A percentile compares a stretch with the other conserved stretches of the same genome.
Evolutionary conservation across 23 tunicate genomes (phyloP).

Genomic region (Ciona savignyi): DNA sequence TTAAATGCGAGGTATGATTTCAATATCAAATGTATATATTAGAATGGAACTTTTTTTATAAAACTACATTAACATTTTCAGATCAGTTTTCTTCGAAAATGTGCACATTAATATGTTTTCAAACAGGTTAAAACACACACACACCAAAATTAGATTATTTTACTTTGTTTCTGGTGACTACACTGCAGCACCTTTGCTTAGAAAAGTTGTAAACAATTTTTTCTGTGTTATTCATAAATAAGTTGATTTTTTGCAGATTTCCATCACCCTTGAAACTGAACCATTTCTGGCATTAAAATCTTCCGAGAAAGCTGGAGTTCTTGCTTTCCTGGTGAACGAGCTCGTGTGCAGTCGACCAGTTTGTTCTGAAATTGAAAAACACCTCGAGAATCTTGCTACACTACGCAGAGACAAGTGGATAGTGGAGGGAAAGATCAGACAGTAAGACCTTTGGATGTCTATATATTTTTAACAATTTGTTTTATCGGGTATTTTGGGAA

Average conservation of each 20-base stretch:
- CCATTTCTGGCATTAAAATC: conserved; percentile 69
- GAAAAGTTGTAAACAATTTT: no score
- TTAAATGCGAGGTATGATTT: conserved; percentile 61
- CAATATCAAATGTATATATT: background rate
- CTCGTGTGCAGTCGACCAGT: conserved; percentile 74
- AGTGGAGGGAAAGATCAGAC: conserved; percentile 93
- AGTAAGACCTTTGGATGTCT: conserved; percentile 32
- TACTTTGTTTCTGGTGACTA: no score
- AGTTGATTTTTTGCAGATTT: conserved; percentile 53
- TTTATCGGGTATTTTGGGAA: no score
- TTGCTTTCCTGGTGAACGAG: conserved; percentile 75
- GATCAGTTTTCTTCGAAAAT: no score
- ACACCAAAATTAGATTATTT: no score
- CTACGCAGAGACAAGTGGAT: conserved; percentile 91
- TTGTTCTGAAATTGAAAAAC: conserved; percentile 63
- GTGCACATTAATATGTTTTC: no score
- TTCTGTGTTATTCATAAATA: no score
- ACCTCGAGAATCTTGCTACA: conserved; percentile 58
- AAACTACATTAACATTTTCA: background rate
- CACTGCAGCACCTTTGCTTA: no score
- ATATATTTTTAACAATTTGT: no score
- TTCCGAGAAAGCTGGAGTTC: conserved; percentile 53
- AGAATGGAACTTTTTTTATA: background rate
- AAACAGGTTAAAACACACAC: no score
- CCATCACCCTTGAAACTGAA: conserved; percentile 46